Evolutionary conservation across 1,140 invertebrate genomes (phyloP).

Genomic region (Drosophila equinoxialis): DNA sequence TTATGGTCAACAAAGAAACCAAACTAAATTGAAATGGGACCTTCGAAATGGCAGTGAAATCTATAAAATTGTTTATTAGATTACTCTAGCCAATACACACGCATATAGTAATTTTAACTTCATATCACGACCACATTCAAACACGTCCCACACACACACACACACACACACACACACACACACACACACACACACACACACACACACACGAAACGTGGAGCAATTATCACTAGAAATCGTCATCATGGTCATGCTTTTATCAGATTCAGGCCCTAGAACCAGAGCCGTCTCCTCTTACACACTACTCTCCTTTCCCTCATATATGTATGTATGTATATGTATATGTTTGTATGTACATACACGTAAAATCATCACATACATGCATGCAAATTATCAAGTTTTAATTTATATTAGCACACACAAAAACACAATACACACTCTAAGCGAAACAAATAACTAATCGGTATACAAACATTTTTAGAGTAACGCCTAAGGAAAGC

Average conservation of each 20-base stretch:
- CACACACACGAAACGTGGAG: conserved; percentile 5
- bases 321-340: no score
- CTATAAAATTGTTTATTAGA: conserved; percentile 12
- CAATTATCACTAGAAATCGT: conserved; percentile 48
- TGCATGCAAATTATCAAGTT: conserved; percentile 74
- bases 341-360: background rate
- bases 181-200: background rate
- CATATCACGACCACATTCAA: conserved; percentile 7
- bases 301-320: background rate
- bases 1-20: conserved; percentile 5
- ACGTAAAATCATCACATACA: conserved; percentile 46
- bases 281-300: conserved; percentile 12
- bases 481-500: conserved; percentile 27
- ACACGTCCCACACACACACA: background rate
- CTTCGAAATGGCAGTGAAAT: background rate
- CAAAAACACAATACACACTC: background rate
- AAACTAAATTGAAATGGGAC: background rate
- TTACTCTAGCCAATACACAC: background rate
- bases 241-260: conserved; percentile 47
- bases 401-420: conserved; percentile 60
- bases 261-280: conserved; percentile 24
- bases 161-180: conserved; percentile 4
- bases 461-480: conserved; percentile 58
- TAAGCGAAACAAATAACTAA: conserved; percentile 30
- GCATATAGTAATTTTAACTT: background rate